A percentile compares a stretch with the other conserved stretches of the same genome.
phyloP scores from a whole-genome alignment of 2,888 invertebrate genomes.

The Anarsia innoxiella region DNA sequence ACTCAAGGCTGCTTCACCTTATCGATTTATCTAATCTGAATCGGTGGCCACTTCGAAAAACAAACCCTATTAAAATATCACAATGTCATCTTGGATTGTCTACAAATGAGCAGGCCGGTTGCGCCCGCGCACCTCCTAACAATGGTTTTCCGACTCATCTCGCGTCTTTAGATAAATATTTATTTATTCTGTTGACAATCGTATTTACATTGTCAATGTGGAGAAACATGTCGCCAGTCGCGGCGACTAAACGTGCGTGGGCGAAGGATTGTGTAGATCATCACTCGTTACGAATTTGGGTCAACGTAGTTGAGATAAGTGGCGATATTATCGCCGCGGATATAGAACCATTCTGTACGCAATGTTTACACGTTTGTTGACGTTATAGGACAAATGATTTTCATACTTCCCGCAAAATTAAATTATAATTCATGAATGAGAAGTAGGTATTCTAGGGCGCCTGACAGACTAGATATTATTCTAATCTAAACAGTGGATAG shows the following conservation, averaged over 20 bases:
- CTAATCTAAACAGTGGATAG: too few relatives aligned
- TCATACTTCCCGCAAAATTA: neutral
- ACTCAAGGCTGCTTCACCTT: too few relatives aligned
- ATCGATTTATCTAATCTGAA: too few relatives aligned
- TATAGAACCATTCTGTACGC: slow-evolving; percentile 4
- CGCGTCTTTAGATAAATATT: slow-evolving; percentile 62
- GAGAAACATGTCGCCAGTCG: slow-evolving; percentile 27
- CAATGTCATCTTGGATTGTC: too few relatives aligned
- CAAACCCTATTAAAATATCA: too few relatives aligned
- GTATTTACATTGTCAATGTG: slow-evolving; percentile 61
- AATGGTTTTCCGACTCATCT: slow-evolving; percentile 60
- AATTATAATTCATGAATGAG: too few relatives aligned
- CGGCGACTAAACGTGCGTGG: slow-evolving; percentile 51
- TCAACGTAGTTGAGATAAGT: slow-evolving; percentile 42
- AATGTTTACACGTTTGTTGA: slow-evolving; percentile 3
- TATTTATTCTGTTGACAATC: slow-evolving; percentile 72
- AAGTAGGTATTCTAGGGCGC: too few relatives aligned
- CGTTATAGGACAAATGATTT: slow-evolving; percentile 1
- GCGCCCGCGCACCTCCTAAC: slow-evolving; percentile 46
- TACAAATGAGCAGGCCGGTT: slow-evolving; percentile 24
- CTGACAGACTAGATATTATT: too few relatives aligned
- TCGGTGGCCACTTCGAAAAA: too few relatives aligned
- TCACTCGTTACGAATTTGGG: slow-evolving; percentile 57
- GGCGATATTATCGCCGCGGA: slow-evolving; percentile 18
- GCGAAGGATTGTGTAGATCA: slow-evolving; percentile 52